These are phyloP conservation scores for Ceratosolen fusciceps DNA, from an alignment of 1,140 invertebrate species.

Conservation along the genomic window DNA sequence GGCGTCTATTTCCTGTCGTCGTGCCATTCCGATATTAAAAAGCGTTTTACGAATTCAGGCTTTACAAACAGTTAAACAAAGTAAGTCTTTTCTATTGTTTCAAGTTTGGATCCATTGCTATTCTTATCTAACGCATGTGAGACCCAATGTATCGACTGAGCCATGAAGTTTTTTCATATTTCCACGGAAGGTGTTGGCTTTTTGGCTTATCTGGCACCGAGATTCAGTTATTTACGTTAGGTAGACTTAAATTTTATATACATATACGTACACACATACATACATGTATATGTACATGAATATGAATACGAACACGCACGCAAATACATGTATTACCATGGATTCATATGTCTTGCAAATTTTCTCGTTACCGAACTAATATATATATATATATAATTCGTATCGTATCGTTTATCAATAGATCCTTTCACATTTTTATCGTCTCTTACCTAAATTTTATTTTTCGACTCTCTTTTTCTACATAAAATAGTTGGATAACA, in stretches of 20 bases:
- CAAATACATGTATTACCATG: too few species aligned
- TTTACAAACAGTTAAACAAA: neutral
- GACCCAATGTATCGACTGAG: neutral
- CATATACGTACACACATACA: neutral
- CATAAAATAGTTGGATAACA: neutral
- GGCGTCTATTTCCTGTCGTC: neutral
- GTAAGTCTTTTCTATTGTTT: neutral
- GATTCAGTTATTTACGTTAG: too few species aligned
- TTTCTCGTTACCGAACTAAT: slow-evolving; percentile 26
- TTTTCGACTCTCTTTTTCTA: neutral
- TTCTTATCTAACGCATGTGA: neutral
- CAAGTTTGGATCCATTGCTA: neutral
- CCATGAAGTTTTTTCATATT: neutral
- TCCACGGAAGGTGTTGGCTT: neutral
- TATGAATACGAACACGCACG: too few species aligned
- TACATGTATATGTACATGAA: too few species aligned
- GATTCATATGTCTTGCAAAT: too few species aligned
- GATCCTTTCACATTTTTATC: slow-evolving; percentile 36
- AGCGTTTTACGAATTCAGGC: neutral
- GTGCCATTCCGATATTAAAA: slow-evolving; percentile 9
- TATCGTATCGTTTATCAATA: slow-evolving; percentile 27
- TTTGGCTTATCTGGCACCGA: slow-evolving; percentile 8
- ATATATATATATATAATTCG: neutral
- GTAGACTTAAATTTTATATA: too few species aligned
- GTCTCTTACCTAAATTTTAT: slow-evolving; percentile 24